Base-by-base conservation (phyloP, 2,797 vertebrate species). In the Chelonia mydas region DNA sequence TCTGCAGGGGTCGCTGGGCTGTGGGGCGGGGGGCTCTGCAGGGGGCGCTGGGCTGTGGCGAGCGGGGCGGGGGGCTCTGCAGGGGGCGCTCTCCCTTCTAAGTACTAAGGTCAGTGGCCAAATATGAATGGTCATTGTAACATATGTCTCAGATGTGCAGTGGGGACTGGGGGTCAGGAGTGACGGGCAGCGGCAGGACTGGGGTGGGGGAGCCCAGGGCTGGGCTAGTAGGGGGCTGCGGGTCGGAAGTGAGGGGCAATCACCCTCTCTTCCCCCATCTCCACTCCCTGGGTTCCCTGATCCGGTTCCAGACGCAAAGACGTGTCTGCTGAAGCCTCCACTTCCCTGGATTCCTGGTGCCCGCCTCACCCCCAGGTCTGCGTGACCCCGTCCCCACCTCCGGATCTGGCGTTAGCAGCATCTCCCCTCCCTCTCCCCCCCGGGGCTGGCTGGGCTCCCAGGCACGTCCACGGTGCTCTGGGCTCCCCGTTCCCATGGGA, bases 341-440 rank as follows among this genome's bases (percentile, higher is more conserved):
- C 55, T 57, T 57, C 25, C 55, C 55, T 11, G 55, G 55, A 4
- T 54, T 10, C 54, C 23, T 55, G 54, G 54, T 25, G 54, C 51
- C 65, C 86, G 86, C 90, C 89, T 86, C 15, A 45, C 81, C 93
- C 93, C 89, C 13, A 61, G 94, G 92, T 90, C 93, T 92, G 94
- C 90, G 82, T 92, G 94, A 93, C 95, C 96, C 96, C 76, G 83
- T 94, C 85, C 1, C 28, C 28, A 2, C 27, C 27, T 28, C 47
- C 27, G 28, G 74, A 45, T 11, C 74, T 45, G 27, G 68, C 68
- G 17, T 41, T 10, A 16, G 23, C 72, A 13, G 41, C 82, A 65
- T 53, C 88, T 13, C 27, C 21, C 7, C 49, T 79, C 82, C 88
- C 68, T 11, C 21, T 3, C 49, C 83, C 82, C 88, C 68, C 47